A percentile compares a stretch with the other conserved stretches of the same genome.
Conservation (phyloP, 2,888 invertebrate genomes). For the Amphimallon solstitiale region DNA sequence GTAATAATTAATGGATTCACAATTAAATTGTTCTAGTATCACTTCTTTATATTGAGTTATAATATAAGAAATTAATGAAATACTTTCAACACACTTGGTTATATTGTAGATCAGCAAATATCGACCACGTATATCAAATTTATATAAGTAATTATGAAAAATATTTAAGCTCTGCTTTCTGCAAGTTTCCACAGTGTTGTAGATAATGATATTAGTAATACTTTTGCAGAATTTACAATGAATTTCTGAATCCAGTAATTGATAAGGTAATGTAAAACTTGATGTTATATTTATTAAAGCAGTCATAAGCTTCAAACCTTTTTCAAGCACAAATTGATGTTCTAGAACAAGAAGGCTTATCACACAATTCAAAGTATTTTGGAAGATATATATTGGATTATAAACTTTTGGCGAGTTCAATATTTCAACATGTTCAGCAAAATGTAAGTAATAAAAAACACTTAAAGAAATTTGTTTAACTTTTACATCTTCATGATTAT, state of each 20-base stretch:
- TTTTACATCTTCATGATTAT: slow-evolving; percentile 49
- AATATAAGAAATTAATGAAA: slow-evolving; percentile 79
- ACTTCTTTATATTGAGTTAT: slow-evolving; percentile 81
- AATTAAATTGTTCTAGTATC: slow-evolving; percentile 66
- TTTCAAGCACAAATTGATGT: slow-evolving; percentile 69
- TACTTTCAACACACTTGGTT: slow-evolving; percentile 72
- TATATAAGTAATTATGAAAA: slow-evolving; percentile 71
- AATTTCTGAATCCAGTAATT: slow-evolving; percentile 68
- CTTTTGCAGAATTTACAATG: slow-evolving; percentile 72
- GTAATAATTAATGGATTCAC: slow-evolving; percentile 58
- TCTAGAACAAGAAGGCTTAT: slow-evolving; percentile 67
- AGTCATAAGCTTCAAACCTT: slow-evolving; percentile 72
- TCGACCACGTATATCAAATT: slow-evolving; percentile 77
- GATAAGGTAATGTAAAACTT: slow-evolving; percentile 61
- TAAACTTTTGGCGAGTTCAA: slow-evolving; percentile 74
- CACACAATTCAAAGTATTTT: slow-evolving; percentile 70
- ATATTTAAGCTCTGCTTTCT: slow-evolving; percentile 72
- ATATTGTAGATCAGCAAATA: slow-evolving; percentile 76
- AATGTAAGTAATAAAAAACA: slow-evolving; percentile 77
- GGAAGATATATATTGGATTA: slow-evolving; percentile 71
- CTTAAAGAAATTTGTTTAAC: slow-evolving; percentile 67
- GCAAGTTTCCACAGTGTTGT: slow-evolving; percentile 70
- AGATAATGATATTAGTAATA: slow-evolving; percentile 75
- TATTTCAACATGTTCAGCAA: slow-evolving; percentile 70
- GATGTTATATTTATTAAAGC: slow-evolving; percentile 62